phyloP scores from a whole-genome alignment of 2,113 vertebrate species.

The Felis catus region F.catus_Fca126_mat1.0 CM031423.1:60603001-60603500 shows the following conservation, averaged over 20 bases:
- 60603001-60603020: not conserved
- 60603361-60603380: not conserved
- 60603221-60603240: not conserved
- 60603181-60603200: not conserved
- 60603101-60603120: not conserved
- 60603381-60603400: not conserved
- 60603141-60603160: not conserved
- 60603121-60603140: not conserved
- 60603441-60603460: not conserved
- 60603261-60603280: not conserved
- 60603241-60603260: not conserved
- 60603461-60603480: not conserved
- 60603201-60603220: not conserved
- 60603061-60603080: not conserved
- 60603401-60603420: not conserved
- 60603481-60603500: not conserved
- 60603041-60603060: not conserved
- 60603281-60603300: not conserved
- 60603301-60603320: not conserved
- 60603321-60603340: not conserved
- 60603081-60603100: not conserved
- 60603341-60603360: not conserved
- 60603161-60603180: not conserved
- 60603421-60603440: not conserved
- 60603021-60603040: not conserved